These are phyloP conservation scores for Gadus chalcogrammus DNA, from an alignment of 2,113 vertebrate genomes.

Conservation along the genomic window DNA sequence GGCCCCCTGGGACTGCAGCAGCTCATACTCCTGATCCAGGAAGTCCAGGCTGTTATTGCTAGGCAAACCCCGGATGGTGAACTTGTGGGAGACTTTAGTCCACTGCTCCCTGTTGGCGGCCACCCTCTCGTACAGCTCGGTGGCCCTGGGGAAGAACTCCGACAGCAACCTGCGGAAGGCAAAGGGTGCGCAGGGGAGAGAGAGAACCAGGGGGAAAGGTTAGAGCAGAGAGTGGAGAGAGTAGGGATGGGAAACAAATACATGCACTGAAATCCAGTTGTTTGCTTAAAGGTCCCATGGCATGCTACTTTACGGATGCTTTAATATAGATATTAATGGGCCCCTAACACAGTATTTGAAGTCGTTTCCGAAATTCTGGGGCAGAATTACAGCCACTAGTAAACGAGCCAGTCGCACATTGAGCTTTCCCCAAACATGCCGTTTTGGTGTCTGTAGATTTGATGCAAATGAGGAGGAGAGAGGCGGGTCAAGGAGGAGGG, in stretches of 20 bases:
- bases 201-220: too few species aligned
- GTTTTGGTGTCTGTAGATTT: too few species aligned
- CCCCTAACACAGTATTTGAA: too few species aligned
- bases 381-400: too few species aligned
- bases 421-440: too few species aligned
- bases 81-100: constrained; percentile 95
- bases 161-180: constrained; percentile 80
- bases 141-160: constrained; percentile 84
- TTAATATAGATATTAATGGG: too few species aligned
- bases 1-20: constrained; percentile 76
- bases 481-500: too few species aligned
- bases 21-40: constrained; percentile 92
- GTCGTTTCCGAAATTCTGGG: too few species aligned
- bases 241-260: not conserved
- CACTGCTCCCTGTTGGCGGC: constrained; percentile 93
- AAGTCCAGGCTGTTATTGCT: constrained; percentile 99
- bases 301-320: too few species aligned
- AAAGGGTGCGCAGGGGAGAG: not conserved
- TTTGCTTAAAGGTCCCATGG: too few species aligned
- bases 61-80: constrained; percentile 92
- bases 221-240: not conserved
- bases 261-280: not conserved
- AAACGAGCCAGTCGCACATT: too few species aligned
- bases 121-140: constrained; percentile 88
- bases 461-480: too few species aligned